Evolutionary conservation across 2,888 invertebrate species (phyloP).

Genomic region (Dexiosoma caninum): DNA sequence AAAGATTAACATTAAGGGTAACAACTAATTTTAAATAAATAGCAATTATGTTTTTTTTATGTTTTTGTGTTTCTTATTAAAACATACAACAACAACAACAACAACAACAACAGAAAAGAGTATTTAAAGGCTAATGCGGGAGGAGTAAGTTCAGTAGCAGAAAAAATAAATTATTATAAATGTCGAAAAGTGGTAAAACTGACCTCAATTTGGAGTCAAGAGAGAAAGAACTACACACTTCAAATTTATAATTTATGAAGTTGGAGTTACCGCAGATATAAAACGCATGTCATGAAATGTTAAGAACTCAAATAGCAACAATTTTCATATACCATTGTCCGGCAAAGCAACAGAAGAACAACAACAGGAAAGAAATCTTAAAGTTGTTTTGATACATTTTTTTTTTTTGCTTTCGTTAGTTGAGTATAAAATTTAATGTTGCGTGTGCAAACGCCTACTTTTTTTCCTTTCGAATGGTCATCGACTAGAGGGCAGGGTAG

Average conservation of each 20-base stretch:
- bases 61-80: no score
- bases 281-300: constrained; percentile 41
- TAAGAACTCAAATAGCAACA: constrained; percentile 15
- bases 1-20: constrained; percentile 30
- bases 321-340: not conserved
- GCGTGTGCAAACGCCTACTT: constrained; percentile 13
- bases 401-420: not conserved
- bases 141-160: not conserved
- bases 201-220: constrained; percentile 50
- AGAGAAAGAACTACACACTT: not conserved
- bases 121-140: not conserved
- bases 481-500: not conserved
- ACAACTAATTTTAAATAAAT: constrained; percentile 3
- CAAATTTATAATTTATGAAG: constrained; percentile 21
- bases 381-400: constrained; percentile 6
- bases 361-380: constrained; percentile 12
- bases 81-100: no score
- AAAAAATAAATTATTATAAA: constrained; percentile 29
- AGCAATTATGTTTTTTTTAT: constrained; percentile 11
- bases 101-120: not conserved
- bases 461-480: not conserved
- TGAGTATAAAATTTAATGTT: constrained; percentile 15
- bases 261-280: constrained; percentile 10
- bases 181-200: constrained; percentile 50
- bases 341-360: no score